These are phyloP conservation scores for Spisula subtruncata DNA, from an alignment of 2,888 invertebrate species.

Conservation along the genomic window DNA sequence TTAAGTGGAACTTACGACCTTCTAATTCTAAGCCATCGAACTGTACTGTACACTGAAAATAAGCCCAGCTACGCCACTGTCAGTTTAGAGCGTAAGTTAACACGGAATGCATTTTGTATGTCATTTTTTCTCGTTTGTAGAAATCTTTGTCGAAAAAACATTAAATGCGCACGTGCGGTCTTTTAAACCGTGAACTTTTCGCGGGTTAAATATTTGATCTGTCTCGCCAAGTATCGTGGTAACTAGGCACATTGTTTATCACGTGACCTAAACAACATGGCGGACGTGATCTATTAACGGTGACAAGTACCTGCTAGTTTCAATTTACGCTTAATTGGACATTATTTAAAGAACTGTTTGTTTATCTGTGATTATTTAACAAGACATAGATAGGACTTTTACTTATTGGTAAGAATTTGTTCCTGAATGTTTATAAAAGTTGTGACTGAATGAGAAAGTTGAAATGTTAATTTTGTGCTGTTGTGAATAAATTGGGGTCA, in stretches of 20 bases:
- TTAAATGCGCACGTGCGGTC: no score
- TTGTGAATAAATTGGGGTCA: neutral
- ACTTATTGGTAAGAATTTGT: neutral
- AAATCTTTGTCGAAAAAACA: no score
- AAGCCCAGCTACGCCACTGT: no score
- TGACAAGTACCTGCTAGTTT: conserved; percentile 71
- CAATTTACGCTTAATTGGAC: conserved; percentile 60
- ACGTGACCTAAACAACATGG: conserved; percentile 71
- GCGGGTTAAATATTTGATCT: neutral
- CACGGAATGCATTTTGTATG: no score
- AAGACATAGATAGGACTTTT: neutral
- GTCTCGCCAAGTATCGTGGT: conserved; percentile 45
- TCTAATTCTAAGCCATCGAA: no score
- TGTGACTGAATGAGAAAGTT: neutral
- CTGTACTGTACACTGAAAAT: no score
- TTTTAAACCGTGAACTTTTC: neutral
- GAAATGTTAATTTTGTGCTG: neutral
- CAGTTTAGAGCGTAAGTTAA: no score
- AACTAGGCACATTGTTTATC: conserved; percentile 66
- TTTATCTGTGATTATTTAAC: neutral
- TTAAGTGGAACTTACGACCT: no score
- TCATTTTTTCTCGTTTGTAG: no score
- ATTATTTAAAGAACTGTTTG: neutral
- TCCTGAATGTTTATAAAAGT: neutral
- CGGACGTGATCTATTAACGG: conserved; percentile 48